A percentile compares a stretch with the other conserved stretches of the same genome.
phyloP scores from a whole-genome alignment of 2,113 vertebrate genomes.

The Rhinopomastus cyanomelas region DNA sequence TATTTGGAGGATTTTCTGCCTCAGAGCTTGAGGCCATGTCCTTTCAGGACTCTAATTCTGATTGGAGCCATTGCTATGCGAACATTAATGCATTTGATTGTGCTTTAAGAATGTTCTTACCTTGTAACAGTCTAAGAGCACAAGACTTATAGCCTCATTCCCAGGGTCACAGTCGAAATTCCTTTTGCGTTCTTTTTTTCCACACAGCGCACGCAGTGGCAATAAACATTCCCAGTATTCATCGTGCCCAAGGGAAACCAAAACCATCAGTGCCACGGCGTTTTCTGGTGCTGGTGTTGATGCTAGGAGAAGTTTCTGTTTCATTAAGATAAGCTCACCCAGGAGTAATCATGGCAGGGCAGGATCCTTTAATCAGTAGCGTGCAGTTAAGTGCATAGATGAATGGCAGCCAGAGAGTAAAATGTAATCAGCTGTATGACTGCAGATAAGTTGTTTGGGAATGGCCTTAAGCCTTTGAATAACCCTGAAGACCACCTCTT shows the following conservation, averaged over 20 bases:
- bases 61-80: background rate
- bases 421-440: background rate
- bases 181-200: background rate
- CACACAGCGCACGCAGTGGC: background rate
- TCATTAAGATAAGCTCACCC: background rate
- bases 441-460: background rate
- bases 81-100: background rate
- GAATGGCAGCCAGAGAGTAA: background rate
- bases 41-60: background rate
- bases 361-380: background rate
- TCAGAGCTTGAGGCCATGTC: background rate
- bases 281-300: background rate
- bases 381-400: background rate
- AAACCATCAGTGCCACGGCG: background rate
- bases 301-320: background rate
- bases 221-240: background rate
- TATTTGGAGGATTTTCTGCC: background rate
- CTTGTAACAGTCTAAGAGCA: background rate
- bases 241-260: background rate
- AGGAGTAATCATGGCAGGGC: background rate
- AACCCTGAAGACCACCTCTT: background rate
- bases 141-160: background rate
- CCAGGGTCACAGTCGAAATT: conserved; percentile 1
- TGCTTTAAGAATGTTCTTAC: background rate
- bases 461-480: background rate